Base-by-base conservation (phyloP, 2,888 invertebrate species). In the Meganola albula region DNA sequence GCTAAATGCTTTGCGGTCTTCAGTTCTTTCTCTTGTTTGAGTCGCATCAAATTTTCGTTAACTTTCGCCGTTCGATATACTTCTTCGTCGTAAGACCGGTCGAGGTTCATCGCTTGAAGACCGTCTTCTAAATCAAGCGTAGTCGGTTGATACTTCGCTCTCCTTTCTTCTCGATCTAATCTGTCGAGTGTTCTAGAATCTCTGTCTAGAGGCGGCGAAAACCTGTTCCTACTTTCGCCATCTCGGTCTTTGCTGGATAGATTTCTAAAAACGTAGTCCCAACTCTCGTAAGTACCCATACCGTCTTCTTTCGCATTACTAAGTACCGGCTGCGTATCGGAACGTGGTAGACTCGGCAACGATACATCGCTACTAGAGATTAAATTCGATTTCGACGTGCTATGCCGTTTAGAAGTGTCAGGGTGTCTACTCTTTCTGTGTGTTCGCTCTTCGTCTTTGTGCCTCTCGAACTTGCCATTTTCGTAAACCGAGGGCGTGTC, bases 261-360 rank as follows among this genome's bases (percentile, higher is more conserved):
- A 62, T 92, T 92, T 49, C 90, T 88, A 61, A 91, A 94, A 0
- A 94, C 93, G 59, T 93, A 93, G 60, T 92, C 92, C 94, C 94
- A 95, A 30, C 90, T 89, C 47, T 93, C 93, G 34, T 90, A 90
- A 0, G 90, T 90, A 1, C 91, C 90, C 61, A 90, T 88, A 0
- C 90, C 90, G 42, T 91, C 91, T 46, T 91, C 90, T 37, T 83
- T 84, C 11, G 90, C 90, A 48, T 87, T 86, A 44, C 85, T 86
- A 2, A 87, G 41, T 0, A 73, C 58, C 1, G 87, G 86, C 23
- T 86, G 87, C 0, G 86, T 86, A 26, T 87, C 87, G 0, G 86
- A 85, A 1, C 87, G 59, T 0, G 86, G 84, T 36, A 87, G 43
- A 34, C 83, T 84, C 1, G 84, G 80, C 8, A 82, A 34, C 0